Base-by-base conservation (phyloP, 2,113 vertebrate genomes). In the Sinocyclocheilus maitianheensis region DNA sequence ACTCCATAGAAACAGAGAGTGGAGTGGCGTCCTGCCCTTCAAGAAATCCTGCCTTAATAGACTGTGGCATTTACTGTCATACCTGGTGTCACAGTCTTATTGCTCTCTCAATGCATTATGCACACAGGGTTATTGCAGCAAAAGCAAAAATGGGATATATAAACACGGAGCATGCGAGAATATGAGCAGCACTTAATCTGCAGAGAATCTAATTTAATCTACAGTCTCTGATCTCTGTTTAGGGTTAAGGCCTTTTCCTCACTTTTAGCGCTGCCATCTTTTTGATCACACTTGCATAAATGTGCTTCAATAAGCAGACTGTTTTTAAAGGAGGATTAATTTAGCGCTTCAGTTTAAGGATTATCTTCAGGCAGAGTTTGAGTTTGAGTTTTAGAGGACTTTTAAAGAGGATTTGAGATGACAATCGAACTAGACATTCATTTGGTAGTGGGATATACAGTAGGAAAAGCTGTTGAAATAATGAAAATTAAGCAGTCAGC, bases 1-100 rank as follows among this genome's bases (percentile, higher is more conserved):
- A 26, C 83, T 51, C 62, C 24, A 46, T 60, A 10, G 55, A 84
- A 22, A 81, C 43, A 7, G 7, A 40, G 53, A 79, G 82, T 34
- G 2, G 10, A 84, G 72, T 43, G 72, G 48, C 40, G 40, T 63
- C 18, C 8, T 82, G 83, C 77, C 74, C 85, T 58, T 84, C 53
- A 72, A 62, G 53, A 77, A 72, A 22, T 72, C 65, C 43, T 83
- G 75, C 7, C 43, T 58, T 85, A 87, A 89, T 85, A 62, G 83
- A 78, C 78, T 82, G 83, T 85, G 88, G 81, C 85, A 89, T 85
- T 88, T 71, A 37, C 88, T 89, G 83, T 83, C 83, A 87, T 43
- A 78, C 51, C 76, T 51, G 37, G 71, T 84, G 58, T 86, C 81
- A 20, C 43, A 60, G 78, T 55, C 20, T 60, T 84, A 84, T 80